phyloP scores from a whole-genome alignment of 1,140 invertebrate species.

The Epicauta chinensis region DNA sequence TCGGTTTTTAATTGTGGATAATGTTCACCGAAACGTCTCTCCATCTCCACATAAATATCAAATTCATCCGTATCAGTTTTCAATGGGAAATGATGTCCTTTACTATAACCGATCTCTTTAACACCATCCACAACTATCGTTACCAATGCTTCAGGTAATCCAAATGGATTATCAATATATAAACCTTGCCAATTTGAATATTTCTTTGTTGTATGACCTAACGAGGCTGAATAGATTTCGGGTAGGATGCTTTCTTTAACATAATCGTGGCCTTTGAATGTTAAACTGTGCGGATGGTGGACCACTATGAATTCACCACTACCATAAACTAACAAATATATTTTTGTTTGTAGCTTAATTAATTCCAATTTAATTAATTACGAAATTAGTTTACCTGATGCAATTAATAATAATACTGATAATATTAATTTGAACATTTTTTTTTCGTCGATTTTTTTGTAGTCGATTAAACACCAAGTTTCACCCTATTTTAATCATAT shows the following conservation, averaged over 20 bases:
- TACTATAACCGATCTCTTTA: constrained; percentile 46
- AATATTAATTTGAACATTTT: no score
- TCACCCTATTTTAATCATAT: no score
- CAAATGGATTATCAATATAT: constrained; percentile 64
- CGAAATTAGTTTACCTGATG: background rate
- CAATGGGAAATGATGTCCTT: constrained; percentile 53
- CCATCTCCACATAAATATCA: constrained; percentile 53
- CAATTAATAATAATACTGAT: background rate
- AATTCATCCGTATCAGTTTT: constrained; percentile 59
- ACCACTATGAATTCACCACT: constrained; percentile 61
- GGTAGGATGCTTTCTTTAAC: constrained; percentile 57
- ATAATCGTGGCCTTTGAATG: constrained; percentile 56
- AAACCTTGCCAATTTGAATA: constrained; percentile 65
- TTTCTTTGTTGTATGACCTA: constrained; percentile 62
- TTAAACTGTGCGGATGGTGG: constrained; percentile 57
- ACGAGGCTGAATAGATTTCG: constrained; percentile 63
- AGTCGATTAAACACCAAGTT: no score
- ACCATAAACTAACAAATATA: constrained; percentile 51
- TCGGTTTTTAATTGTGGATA: constrained; percentile 51
- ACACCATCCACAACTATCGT: constrained; percentile 67
- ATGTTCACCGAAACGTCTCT: constrained; percentile 51
- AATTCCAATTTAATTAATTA: background rate
- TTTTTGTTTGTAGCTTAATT: no score
- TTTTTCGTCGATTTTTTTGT: no score
- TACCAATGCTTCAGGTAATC: constrained; percentile 69